Evolutionary conservation across 1,140 invertebrate species (phyloP).

Genomic region (Dendrolimus punctatus): DNA sequence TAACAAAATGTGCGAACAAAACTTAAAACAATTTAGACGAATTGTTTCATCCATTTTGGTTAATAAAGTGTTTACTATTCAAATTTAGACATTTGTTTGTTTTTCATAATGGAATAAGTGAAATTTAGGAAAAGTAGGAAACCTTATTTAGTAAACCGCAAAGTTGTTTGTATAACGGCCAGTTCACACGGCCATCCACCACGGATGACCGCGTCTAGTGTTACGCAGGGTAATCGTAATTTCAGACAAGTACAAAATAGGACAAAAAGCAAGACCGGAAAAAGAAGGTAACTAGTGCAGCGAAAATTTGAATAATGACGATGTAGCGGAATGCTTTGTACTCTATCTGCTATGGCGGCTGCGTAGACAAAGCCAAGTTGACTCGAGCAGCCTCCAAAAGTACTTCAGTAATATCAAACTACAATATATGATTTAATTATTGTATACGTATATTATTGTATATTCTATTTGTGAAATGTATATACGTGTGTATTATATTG

Average conservation of each 20-base stretch:
- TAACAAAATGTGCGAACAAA: too few species aligned
- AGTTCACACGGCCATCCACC: slow-evolving; percentile 60
- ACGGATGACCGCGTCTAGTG: slow-evolving; percentile 57
- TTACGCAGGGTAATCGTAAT: slow-evolving; percentile 62
- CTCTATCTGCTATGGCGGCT: slow-evolving; percentile 52
- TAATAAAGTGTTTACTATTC: too few species aligned
- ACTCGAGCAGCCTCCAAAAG: too few species aligned
- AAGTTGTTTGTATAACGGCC: slow-evolving; percentile 47
- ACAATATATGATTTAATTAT: too few species aligned
- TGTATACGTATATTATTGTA: too few species aligned
- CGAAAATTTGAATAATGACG: slow-evolving; percentile 68
- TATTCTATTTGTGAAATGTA: too few species aligned
- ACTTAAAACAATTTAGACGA: too few species aligned
- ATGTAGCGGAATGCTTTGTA: slow-evolving; percentile 61
- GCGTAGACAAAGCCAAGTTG: slow-evolving; percentile 19
- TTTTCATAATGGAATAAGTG: too few species aligned
- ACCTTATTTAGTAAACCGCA: slow-evolving; percentile 19
- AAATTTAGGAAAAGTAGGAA: background rate
- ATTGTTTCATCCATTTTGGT: too few species aligned
- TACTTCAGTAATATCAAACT: too few species aligned
- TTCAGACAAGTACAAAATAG: slow-evolving; percentile 60
- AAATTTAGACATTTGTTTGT: too few species aligned
- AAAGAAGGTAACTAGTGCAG: slow-evolving; percentile 62
- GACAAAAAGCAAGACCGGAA: slow-evolving; percentile 61
- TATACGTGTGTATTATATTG: too few species aligned